phyloP scores from a whole-genome alignment of 92 coral and sea anemone genomes.

The Palythoa grandiflora region DNA sequence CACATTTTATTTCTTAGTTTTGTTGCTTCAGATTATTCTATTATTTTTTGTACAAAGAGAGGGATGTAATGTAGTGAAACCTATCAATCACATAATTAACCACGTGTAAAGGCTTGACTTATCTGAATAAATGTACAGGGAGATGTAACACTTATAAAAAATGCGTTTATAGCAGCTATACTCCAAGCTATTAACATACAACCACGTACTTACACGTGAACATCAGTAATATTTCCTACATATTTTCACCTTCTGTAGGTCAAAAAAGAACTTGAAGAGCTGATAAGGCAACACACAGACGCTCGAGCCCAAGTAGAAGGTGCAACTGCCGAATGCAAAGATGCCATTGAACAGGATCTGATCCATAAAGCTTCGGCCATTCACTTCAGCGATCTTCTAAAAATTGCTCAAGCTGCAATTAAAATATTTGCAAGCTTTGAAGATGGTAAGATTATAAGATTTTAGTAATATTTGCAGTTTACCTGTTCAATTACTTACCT shows the following conservation, averaged over 20 bases:
- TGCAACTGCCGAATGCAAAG: conserved; percentile 33
- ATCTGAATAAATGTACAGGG: too few relatives aligned
- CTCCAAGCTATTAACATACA: too few relatives aligned
- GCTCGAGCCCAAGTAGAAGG: conserved; percentile 38
- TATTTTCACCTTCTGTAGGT: not conserved
- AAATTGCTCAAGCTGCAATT: conserved; percentile 32
- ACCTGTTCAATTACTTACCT: not conserved
- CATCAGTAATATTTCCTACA: too few relatives aligned
- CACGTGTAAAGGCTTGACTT: too few relatives aligned
- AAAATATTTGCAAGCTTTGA: conserved; percentile 39
- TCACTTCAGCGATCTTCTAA: conserved; percentile 35
- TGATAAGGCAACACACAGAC: conserved; percentile 25
- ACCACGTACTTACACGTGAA: too few relatives aligned
- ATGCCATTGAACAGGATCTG: conserved; percentile 31
- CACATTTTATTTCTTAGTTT: too few relatives aligned
- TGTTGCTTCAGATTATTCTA: too few relatives aligned
- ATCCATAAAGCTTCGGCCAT: conserved; percentile 34
- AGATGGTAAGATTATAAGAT: conserved; percentile 12
- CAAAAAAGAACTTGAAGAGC: conserved; percentile 23
- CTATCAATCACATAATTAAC: too few relatives aligned
- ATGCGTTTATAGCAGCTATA: too few relatives aligned
- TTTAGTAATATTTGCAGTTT: not conserved
- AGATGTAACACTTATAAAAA: too few relatives aligned
- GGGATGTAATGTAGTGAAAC: too few relatives aligned
- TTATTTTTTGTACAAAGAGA: too few relatives aligned